Conservation (phyloP, 1,140 invertebrate genomes). For the Penaeus indicus region DNA sequence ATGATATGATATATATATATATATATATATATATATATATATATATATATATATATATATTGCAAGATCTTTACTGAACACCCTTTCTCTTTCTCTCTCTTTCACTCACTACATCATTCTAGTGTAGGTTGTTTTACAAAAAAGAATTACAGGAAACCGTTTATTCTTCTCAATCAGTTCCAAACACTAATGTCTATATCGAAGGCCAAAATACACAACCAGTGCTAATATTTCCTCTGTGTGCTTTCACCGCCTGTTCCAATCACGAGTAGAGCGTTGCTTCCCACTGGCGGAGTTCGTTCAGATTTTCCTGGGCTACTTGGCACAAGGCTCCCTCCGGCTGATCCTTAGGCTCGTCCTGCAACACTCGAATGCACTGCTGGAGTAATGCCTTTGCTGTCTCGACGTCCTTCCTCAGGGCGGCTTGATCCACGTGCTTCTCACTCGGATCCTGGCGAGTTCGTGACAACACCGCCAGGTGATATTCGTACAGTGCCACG, state of each 20-base stretch:
- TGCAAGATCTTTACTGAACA: not conserved
- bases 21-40: constrained; percentile 16
- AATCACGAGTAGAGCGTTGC: constrained; percentile 20
- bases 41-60: constrained; percentile 16
- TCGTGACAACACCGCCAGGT: constrained; percentile 65
- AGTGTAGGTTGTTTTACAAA: not conserved
- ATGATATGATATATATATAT: not conserved
- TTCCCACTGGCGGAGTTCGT: constrained; percentile 56
- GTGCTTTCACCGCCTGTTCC: not conserved
- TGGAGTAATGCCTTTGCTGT: constrained; percentile 71
- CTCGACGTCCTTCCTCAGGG: constrained; percentile 61
- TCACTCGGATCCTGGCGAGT: constrained; percentile 51
- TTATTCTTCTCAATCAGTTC: too few relatives aligned
- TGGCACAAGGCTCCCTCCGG: constrained; percentile 70
- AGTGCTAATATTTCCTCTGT: not conserved
- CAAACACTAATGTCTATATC: too few relatives aligned
- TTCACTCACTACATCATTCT: not conserved
- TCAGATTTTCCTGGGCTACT: constrained; percentile 57
- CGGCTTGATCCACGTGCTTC: constrained; percentile 39
- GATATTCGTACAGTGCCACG: constrained; percentile 66
- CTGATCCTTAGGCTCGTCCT: constrained; percentile 72
- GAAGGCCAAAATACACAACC: too few relatives aligned
- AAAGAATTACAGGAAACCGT: not conserved
- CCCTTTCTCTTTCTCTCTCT: not conserved
- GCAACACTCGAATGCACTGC: constrained; percentile 71